These are phyloP conservation scores for Percopsis transmontana DNA, from an alignment of 2,113 vertebrate genomes.

Conservation along the genomic window DNA sequence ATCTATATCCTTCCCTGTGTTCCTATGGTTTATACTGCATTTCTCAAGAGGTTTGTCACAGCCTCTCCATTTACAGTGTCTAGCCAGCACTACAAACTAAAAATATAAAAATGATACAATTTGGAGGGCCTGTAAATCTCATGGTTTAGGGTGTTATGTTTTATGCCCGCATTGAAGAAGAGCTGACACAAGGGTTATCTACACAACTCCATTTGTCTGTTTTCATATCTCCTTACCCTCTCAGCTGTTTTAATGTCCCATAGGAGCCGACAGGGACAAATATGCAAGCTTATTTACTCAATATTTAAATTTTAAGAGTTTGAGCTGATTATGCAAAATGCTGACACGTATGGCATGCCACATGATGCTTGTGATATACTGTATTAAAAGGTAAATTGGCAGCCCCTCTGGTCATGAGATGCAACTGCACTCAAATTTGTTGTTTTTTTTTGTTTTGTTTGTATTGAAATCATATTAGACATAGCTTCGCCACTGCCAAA, in stretches of 20 bases:
- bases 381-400: too few relatives aligned
- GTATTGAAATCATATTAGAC: too few relatives aligned
- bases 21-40: too few relatives aligned
- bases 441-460: too few relatives aligned
- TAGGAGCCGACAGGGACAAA: conserved; percentile 9
- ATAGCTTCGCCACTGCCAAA: too few relatives aligned
- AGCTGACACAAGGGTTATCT: conserved; percentile 23
- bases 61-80: too few relatives aligned
- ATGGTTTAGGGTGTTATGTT: background rate
- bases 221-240: conserved; percentile 21
- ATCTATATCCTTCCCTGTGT: too few relatives aligned
- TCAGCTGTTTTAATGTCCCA: conserved; percentile 5
- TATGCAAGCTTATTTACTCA: conserved; percentile 23
- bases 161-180: conserved; percentile 11
- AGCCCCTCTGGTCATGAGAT: conserved; percentile 23
- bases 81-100: background rate
- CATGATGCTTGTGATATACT: too few relatives aligned
- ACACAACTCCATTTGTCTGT: conserved; percentile 18
- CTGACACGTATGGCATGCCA: conserved; percentile 8
- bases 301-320: conserved; percentile 26
- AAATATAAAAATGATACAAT: background rate
- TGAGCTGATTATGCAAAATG: conserved; percentile 27
- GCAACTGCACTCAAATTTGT: too few relatives aligned
- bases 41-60: too few relatives aligned
- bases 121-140: background rate